phyloP scores from a whole-genome alignment of 2,888 invertebrate genomes.

The Phengaris alcon region DNA sequence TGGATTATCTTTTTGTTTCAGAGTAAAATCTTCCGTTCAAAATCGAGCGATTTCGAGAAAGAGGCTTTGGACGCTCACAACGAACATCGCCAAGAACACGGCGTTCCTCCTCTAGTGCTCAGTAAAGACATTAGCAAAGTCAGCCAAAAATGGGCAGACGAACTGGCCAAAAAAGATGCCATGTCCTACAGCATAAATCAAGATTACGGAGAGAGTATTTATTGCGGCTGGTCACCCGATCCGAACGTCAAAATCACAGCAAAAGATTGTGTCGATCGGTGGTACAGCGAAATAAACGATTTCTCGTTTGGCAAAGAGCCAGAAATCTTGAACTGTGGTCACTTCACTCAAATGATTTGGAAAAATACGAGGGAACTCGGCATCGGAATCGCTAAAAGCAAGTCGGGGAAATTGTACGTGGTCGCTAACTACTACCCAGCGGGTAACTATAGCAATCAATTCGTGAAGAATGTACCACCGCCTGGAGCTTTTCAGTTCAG shows the following conservation, averaged over 20 bases:
- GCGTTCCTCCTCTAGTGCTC: slow-evolving; percentile 70
- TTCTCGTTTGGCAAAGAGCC: slow-evolving; percentile 85
- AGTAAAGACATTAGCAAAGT: slow-evolving; percentile 82
- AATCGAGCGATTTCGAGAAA: slow-evolving; percentile 63
- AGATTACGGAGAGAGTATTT: slow-evolving; percentile 85
- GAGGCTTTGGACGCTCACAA: slow-evolving; percentile 69
- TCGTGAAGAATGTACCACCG: slow-evolving; percentile 83
- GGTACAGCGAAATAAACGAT: slow-evolving; percentile 87
- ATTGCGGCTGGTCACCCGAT: slow-evolving; percentile 83
- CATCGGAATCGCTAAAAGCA: slow-evolving; percentile 86
- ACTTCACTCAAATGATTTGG: slow-evolving; percentile 91
- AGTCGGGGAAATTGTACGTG: slow-evolving; percentile 88
- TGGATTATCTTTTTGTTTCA: slow-evolving; percentile 48
- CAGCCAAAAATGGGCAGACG: slow-evolving; percentile 86
- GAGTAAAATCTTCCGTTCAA: slow-evolving; percentile 67
- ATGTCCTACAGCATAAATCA: slow-evolving; percentile 83
- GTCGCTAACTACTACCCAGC: slow-evolving; percentile 92
- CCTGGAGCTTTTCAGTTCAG: slow-evolving; percentile 68
- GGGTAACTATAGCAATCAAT: slow-evolving; percentile 87
- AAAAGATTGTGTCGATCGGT: slow-evolving; percentile 84
- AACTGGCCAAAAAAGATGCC: slow-evolving; percentile 81
- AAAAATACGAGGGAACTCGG: slow-evolving; percentile 86
- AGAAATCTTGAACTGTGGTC: slow-evolving; percentile 81
- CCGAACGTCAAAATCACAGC: slow-evolving; percentile 82
- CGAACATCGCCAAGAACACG: slow-evolving; percentile 68